Evolutionary conservation across 2,113 vertebrate genomes (phyloP), one percentile per base, ranked within the genome.

Genomic region (Hyperopisus bebe): DNA sequence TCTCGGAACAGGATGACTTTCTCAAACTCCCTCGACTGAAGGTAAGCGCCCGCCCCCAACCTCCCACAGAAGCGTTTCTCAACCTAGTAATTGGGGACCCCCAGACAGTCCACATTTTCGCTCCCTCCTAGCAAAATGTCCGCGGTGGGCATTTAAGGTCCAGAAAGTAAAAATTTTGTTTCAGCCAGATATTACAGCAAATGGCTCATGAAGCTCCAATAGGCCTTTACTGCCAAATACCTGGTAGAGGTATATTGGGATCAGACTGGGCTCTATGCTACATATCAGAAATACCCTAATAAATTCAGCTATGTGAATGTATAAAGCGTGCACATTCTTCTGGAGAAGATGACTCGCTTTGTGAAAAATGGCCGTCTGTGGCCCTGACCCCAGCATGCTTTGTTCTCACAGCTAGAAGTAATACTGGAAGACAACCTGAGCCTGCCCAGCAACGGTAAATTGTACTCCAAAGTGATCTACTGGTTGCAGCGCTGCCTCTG

Each of bases 401-500:
- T 44, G 24, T 21, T 42, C 21, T 84, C 94, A 83, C 94, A 99
- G 98, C 95, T 99, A 94, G 98, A 99, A 96, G 97, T 99, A 92
- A 97, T 99, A 96, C 97, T 99, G 90, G 98, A 99, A 96, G 98
- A 99, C 94, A 98, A 97, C 94, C 95, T 98, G 92, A 96, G 95
- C 88, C 96, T 99, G 93, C 98, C 98, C 93, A 98, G 97, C 95
- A 99, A 99, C 70, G 98, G 98, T 94, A 99, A 99, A 95, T 94
- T 99, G 90, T 99, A 99, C 94, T 97, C 98, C 66, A 99, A 99
- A 96, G 98, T 99, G 96, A 98, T 99, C 93, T 98, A 96, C 96
- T 99, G 98, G 98, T 98, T 99, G 91, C 98, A 99, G 94, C 97
- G 97, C 88, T 98, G 98, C 95, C 96, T 99, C 92, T 99, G 97